Base-by-base conservation (phyloP, 2,113 vertebrate genomes). In the Ictalurus furcatus region DNA sequence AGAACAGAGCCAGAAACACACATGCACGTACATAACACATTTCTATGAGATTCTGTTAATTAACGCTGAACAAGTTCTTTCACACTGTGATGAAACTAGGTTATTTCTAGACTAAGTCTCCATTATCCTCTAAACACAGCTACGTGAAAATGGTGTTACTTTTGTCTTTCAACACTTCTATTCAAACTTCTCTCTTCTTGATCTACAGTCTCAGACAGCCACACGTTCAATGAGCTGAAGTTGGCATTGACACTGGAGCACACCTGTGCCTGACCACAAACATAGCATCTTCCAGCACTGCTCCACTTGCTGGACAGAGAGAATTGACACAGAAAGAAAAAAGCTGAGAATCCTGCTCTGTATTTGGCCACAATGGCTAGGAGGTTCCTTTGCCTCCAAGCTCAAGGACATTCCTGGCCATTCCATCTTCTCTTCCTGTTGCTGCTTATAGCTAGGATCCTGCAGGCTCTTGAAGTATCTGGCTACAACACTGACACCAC, bases 141-240 rank as follows among this genome's bases (percentile, higher is more conserved):
- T 76, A 52, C 28, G 74, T 78, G 48, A 28, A 94, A 71, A 94
- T 93, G 94, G 92, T 92, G 88, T 17, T 52, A 81, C 87, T 85
- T 91, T 94, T 94, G 93, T 94, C 2, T 91, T 90, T 37, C 30
- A 59, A 61, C 87, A 90, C 87, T 73, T 89, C 89, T 94, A 13
- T 34, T 82, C n/a, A 92, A 92, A 85, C 90, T 86, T 91, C 58
- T 95, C 74, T 84, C 79, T 95, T 90, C 95, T 95, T 96, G 91
- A 94, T 95, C 92, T 91, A 65, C 94, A 96, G 95, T 63, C 79
- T 93, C 92, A 94, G 91, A 93, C 90, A 94, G 93, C 93, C 93
- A 88, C 85, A 82, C 88, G 86, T 52, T 91, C 73, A 76, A 23
- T 44, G 37, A 76, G 37, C 73, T 76, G 73, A 91, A 88, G 91